Evolutionary conservation across 2,888 invertebrate genomes (phyloP), one percentile per base, ranked within the genome.

Genomic region (Synanthedon vespiformis): DNA sequence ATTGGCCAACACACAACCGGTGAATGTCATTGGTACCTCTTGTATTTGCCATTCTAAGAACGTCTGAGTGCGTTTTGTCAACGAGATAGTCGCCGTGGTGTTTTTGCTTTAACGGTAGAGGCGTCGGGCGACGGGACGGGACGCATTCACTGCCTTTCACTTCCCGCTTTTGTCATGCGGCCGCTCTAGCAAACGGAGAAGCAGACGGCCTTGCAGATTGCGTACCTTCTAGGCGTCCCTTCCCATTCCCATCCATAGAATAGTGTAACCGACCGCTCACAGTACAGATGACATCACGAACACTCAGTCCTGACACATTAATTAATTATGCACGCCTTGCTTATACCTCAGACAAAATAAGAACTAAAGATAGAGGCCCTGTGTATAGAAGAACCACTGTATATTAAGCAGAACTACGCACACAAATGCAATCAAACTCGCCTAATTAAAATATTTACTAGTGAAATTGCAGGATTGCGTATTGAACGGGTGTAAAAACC

Each of bases 141-240:
- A 79, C 82, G 77, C 83, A 82, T 85, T 86, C 85, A 80, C 85
- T 78, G 79, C 87, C 86, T 87, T 87, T 87, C 87, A 87, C 87
- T 87, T 86, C 87, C 87, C 83, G 82, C 81, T 85, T 84, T 85
- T 86, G 83, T 85, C 77, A 75, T 74, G 71, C 71, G 71, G 71
- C 72, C 77, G 77, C 77, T 80, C 74, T 79, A 77, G 74, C 76
- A 79, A 61, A 65, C 80, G 74, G 80, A 80, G 82, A 80, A 80
- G 82, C 83, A 75, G 77, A 74, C 80, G 84, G 81, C 86, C 86
- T 87, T 86, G 86, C 79, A 66, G 63, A 72, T 73, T 67, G 75
- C 72, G 70, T 72, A 73, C 81, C 78, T 80, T 72, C 72, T 76
- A 74, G 74, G 68, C 74, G 73, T 77, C 78, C 82, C 77, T 81